These are phyloP conservation scores for Muscicapa comitata DNA, from an alignment of 2,797 vertebrate genomes.

Conservation along the genomic window DNA sequence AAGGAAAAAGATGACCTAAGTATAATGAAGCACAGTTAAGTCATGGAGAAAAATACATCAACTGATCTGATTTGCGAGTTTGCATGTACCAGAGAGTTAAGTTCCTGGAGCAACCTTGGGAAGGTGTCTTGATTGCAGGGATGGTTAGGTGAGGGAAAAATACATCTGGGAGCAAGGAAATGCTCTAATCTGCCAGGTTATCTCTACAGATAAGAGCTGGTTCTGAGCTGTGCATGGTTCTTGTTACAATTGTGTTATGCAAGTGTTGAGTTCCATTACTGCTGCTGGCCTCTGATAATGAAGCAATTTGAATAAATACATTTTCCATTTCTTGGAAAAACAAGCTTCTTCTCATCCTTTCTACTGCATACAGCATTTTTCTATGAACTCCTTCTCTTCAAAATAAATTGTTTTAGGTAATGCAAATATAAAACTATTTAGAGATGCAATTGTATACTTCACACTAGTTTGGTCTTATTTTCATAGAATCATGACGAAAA, in stretches of 20 bases:
- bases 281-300: not conserved
- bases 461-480: not conserved
- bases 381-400: not conserved
- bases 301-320: not conserved
- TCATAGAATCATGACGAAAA: not conserved
- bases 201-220: not conserved
- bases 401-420: not conserved
- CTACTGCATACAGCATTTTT: not conserved
- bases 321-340: slow-evolving; percentile 21
- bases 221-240: not conserved
- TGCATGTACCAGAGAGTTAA: not conserved
- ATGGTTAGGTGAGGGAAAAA: not conserved
- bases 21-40: not conserved
- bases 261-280: not conserved
- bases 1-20: not conserved
- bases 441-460: not conserved
- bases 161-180: not conserved
- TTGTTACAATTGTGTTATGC: not conserved
- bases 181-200: not conserved
- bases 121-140: not conserved
- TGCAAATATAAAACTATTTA: not conserved
- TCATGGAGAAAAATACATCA: not conserved
- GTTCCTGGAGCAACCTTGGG: not conserved
- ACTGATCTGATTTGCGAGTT: not conserved
- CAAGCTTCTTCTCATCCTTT: not conserved